A percentile compares a stretch with the other conserved stretches of the same genome.
These are phyloP conservation scores for Lissocephala sabroskyi DNA, from an alignment of 2,888 invertebrate species.

Conservation along the genomic window DNA sequence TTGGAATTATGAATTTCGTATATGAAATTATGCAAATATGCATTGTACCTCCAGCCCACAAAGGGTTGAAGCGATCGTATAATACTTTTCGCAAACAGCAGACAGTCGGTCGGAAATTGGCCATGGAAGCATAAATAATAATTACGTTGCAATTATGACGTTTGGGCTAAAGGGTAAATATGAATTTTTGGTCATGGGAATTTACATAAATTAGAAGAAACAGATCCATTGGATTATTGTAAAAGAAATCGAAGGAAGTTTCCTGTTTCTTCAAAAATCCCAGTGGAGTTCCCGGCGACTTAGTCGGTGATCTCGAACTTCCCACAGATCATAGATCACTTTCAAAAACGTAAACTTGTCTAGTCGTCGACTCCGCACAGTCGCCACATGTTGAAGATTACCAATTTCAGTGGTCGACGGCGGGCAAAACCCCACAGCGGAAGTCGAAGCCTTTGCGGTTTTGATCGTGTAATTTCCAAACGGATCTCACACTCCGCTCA, in stretches of 20 bases:
- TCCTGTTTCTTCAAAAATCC: no score
- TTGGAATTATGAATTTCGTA: conserved; percentile 54
- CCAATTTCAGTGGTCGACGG: conserved; percentile 7
- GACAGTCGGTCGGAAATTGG: conserved; percentile 6
- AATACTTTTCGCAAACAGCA: neutral
- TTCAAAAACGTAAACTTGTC: no score
- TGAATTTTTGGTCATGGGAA: conserved; percentile 11
- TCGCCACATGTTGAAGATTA: conserved; percentile 60
- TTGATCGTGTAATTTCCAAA: conserved; percentile 13
- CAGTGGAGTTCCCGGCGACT: conserved; percentile 47
- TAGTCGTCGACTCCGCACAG: no score
- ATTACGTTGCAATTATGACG: conserved; percentile 63
- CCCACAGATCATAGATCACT: conserved; percentile 29
- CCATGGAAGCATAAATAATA: conserved; percentile 66
- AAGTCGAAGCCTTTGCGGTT: conserved; percentile 41
- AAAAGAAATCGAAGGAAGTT: neutral
- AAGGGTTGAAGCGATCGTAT: no score
- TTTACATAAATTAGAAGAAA: conserved; percentile 21
- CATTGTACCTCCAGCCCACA: no score
- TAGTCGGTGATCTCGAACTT: conserved; percentile 20
- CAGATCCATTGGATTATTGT: no score
- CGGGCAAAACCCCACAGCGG: conserved; percentile 52
- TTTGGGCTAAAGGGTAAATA: conserved; percentile 6
- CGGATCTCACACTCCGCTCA: conserved; percentile 45
- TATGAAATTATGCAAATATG: conserved; percentile 58